phyloP scores from a whole-genome alignment of 2,797 vertebrate genomes.

The Limnodromus scolopaceus region DNA sequence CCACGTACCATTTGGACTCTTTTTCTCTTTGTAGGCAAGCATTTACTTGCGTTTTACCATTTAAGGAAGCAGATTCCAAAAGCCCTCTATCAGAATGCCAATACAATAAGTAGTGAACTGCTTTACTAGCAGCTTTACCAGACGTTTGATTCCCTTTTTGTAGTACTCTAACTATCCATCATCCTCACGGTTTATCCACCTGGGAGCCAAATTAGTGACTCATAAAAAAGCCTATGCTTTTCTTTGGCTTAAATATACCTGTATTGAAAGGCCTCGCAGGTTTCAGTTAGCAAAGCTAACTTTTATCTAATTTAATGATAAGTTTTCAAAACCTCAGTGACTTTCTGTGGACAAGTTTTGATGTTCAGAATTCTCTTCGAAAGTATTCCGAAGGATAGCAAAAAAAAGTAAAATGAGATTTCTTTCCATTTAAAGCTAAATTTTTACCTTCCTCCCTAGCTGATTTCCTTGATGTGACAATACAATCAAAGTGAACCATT shows the following conservation, averaged over 20 bases:
- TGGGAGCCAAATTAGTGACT: slow-evolving; percentile 62
- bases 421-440: background rate
- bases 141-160: slow-evolving; percentile 48
- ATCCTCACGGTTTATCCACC: slow-evolving; percentile 53
- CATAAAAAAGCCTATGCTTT: slow-evolving; percentile 57
- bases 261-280: slow-evolving; percentile 66
- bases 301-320: slow-evolving; percentile 62
- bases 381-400: background rate
- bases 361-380: background rate
- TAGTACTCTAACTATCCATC: slow-evolving; percentile 38
- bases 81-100: slow-evolving; percentile 17
- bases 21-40: background rate
- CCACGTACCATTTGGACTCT: background rate
- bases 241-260: slow-evolving; percentile 63
- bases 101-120: slow-evolving; percentile 5
- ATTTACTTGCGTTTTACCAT: slow-evolving; percentile 14
- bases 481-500: background rate
- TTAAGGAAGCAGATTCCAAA: slow-evolving; percentile 46
- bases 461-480: background rate
- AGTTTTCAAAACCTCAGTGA: slow-evolving; percentile 53
- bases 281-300: slow-evolving; percentile 68
- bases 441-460: background rate
- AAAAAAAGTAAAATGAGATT: background rate
- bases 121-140: slow-evolving; percentile 41
- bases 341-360: background rate